Evolutionary conservation across 2,888 invertebrate species (phyloP), one percentile per base, ranked within the genome.

Genomic region (Macrosoma leucophasiata): DNA sequence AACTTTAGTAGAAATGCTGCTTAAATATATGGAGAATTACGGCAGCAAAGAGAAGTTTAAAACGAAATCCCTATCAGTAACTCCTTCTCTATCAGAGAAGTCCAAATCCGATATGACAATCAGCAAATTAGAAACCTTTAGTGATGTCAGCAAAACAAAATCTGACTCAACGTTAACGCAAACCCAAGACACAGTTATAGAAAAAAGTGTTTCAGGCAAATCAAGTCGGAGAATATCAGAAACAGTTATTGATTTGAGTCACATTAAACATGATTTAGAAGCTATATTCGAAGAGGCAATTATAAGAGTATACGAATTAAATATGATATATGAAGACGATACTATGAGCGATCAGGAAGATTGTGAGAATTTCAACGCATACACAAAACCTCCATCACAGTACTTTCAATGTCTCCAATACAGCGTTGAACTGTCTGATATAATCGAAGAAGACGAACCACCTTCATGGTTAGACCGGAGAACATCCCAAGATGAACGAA

Each of bases 21-120:
- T 85, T 1, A 81, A 84, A 41, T 84, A 84, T 21, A 85, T 85
- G 76, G 84, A 85, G 20, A 65, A 62, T 41, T 84, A 78, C 28
- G 60, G 61, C 0, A 56, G 54, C 0, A 71, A 68, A 38, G 74
- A 72, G 0, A 75, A 68, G 31, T 53, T 46, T 14, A 52, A 53
- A 24, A 48, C 50, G 0, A 59, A 73, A 55, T 65, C 68, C 0
- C 58, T 70, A 18, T 73, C 74, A 2, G 40, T 73, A 2, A 78
- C 81, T 0, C 81, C 81, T 0, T 75, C 74, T 3, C 36, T 84
- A 0, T 79, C 79, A 2, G 84, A 82, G 20, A 84, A 79, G 42
- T 82, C 82, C 0, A 84, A 84, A 50, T 84, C 84, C 0, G 84
- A 84, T 42, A 60, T 78, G 11, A 84, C 84, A 4, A 72, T 84